A percentile compares a stretch with the other conserved stretches of the same genome.
phyloP scores from a whole-genome alignment of 2,888 invertebrate species.

The Acanthosepion pharaonis region DNA sequence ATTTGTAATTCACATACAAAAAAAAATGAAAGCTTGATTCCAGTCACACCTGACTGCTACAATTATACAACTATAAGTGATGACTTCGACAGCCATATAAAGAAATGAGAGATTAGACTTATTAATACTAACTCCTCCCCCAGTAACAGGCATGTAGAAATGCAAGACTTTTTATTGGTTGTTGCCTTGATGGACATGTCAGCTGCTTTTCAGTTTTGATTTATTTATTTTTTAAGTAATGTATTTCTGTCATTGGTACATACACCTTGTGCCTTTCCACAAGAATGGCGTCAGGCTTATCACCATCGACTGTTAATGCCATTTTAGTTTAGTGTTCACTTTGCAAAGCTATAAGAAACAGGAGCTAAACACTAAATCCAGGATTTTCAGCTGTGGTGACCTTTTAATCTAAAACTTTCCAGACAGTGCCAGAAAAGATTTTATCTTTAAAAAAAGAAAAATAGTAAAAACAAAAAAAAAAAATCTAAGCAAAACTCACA shows the following conservation, averaged over 20 bases:
- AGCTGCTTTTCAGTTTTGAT: neutral
- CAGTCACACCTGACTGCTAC: constrained; percentile 8
- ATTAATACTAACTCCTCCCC: neutral
- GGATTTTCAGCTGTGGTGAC: neutral
- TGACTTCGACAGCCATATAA: neutral
- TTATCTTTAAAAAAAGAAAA: neutral
- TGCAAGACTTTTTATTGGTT: neutral
- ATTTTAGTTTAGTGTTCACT: neutral
- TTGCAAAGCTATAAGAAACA: neutral
- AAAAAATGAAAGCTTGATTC: neutral
- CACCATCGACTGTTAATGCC: neutral
- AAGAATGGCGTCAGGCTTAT: neutral
- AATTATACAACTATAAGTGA: neutral
- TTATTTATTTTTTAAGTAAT: neutral
- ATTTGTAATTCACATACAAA: too few species aligned
- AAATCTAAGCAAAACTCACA: neutral
- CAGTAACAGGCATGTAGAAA: neutral
- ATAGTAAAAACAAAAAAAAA: neutral
- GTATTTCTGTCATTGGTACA: neutral
- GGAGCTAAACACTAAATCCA: neutral
- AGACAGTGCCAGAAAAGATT: neutral
- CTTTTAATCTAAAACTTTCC: neutral
- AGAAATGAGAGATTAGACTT: neutral
- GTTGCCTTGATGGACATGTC: neutral
- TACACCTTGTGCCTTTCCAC: neutral